Conservation (phyloP, 2,888 invertebrate genomes). For the Gibbula magus region DNA sequence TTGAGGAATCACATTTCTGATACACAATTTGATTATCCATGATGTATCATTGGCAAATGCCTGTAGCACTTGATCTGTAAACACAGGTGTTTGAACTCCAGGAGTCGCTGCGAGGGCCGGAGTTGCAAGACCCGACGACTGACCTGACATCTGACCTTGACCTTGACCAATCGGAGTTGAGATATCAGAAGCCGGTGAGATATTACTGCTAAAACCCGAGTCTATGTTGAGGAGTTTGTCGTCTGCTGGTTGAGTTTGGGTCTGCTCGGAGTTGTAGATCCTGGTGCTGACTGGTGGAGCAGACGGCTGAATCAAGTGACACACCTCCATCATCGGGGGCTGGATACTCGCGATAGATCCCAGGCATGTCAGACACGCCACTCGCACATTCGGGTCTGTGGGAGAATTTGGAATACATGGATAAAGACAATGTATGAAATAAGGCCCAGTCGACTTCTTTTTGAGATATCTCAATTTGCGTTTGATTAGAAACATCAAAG, state of each 20-base stretch:
- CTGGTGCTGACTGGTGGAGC: slow-evolving; percentile 52
- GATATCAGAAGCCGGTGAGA: not conserved
- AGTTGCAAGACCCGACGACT: slow-evolving; percentile 46
- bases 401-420: slow-evolving; percentile 29
- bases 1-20: slow-evolving; percentile 67
- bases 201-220: slow-evolving; percentile 29
- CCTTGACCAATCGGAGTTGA: not conserved
- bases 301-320: slow-evolving; percentile 67
- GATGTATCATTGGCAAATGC: slow-evolving; percentile 59
- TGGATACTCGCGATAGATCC: slow-evolving; percentile 73
- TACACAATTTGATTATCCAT: slow-evolving; percentile 73
- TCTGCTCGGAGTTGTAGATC: slow-evolving; percentile 17
- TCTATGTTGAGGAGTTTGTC: not conserved
- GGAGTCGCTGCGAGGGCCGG: slow-evolving; percentile 52
- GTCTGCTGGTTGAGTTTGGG: not conserved
- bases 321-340: slow-evolving; percentile 72
- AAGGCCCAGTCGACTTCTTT: too few species aligned
- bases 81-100: slow-evolving; percentile 66
- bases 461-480: too few species aligned
- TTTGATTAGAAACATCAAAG: too few species aligned
- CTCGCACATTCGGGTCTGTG: slow-evolving; percentile 75
- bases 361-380: slow-evolving; percentile 74
- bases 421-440: not conserved
- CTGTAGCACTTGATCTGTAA: slow-evolving; percentile 58
- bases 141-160: slow-evolving; percentile 6